phyloP scores from a whole-genome alignment of 1,140 invertebrate species.

The roundworm (Caenorhabditis elegans) region DNA sequence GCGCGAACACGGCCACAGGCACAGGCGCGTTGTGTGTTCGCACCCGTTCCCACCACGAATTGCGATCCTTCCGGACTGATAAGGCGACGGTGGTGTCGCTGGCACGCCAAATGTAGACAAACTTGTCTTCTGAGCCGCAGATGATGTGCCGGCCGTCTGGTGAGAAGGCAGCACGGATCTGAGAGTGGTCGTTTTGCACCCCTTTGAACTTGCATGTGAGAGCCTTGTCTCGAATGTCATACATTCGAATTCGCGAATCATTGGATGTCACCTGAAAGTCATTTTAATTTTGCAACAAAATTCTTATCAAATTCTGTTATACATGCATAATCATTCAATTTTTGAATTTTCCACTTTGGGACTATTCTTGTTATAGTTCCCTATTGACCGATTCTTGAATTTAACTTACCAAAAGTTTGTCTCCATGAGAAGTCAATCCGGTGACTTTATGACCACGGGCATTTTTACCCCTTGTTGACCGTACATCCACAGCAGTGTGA shows the following conservation, averaged over 20 bases:
- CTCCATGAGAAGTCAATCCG: constrained; percentile 75
- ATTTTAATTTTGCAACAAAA: background rate
- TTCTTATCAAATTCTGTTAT: too few relatives aligned
- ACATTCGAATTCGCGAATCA: constrained; percentile 91
- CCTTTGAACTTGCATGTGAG: constrained; percentile 92
- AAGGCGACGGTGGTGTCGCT: constrained; percentile 78
- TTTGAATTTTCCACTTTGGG: too few relatives aligned
- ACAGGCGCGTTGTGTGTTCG: constrained; percentile 77
- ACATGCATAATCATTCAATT: too few relatives aligned
- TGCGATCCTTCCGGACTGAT: constrained; percentile 84
- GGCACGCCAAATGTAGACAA: constrained; percentile 70
- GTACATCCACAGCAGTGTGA: constrained; percentile 92
- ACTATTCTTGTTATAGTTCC: too few relatives aligned
- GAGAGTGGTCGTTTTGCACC: constrained; percentile 90
- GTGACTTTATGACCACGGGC: constrained; percentile 90
- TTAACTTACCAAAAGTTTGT: constrained; percentile 76
- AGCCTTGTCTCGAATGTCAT: constrained; percentile 91
- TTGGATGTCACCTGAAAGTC: constrained; percentile 77
- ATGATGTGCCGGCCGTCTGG: constrained; percentile 95
- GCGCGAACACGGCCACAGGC: constrained; percentile 93
- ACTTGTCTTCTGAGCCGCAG: constrained; percentile 95
- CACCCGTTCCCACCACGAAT: constrained; percentile 96
- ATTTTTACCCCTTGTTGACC: constrained; percentile 90
- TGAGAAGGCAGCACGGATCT: constrained; percentile 92
- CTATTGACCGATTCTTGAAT: too few relatives aligned